Conservation (phyloP, 2,797 vertebrate genomes). For the Microhierax caerulescens region DNA sequence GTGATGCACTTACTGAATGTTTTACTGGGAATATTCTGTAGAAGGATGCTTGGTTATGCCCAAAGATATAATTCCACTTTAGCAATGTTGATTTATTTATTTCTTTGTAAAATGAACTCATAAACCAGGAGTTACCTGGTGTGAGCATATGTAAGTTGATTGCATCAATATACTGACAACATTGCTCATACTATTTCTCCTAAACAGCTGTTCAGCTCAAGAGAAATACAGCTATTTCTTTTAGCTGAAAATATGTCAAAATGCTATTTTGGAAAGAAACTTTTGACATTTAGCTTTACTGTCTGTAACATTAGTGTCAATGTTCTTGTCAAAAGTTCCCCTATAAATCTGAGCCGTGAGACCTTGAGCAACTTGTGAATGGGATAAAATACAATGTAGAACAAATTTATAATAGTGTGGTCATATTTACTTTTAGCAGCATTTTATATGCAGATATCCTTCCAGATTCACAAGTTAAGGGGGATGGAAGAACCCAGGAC, state of each 20-base stretch:
- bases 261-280: neutral
- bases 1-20: neutral
- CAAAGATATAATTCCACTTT: neutral
- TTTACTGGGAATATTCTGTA: neutral
- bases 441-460: neutral
- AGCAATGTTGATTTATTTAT: neutral
- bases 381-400: neutral
- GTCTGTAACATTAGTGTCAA: neutral
- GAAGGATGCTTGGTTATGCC: neutral
- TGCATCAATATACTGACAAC: neutral
- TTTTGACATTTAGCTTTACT: constrained; percentile 29
- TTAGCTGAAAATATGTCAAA: constrained; percentile 17
- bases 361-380: neutral
- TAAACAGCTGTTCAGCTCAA: neutral
- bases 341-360: constrained; percentile 15
- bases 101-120: neutral
- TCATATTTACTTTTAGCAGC: neutral
- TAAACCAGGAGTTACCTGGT: neutral
- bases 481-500: neutral
- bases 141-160: neutral
- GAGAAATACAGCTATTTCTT: neutral
- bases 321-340: constrained; percentile 7
- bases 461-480: neutral
- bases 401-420: neutral
- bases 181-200: neutral